These are phyloP conservation scores for Mohoua ochrocephala DNA, from an alignment of 2,113 vertebrate species.

Conservation along the genomic window DNA sequence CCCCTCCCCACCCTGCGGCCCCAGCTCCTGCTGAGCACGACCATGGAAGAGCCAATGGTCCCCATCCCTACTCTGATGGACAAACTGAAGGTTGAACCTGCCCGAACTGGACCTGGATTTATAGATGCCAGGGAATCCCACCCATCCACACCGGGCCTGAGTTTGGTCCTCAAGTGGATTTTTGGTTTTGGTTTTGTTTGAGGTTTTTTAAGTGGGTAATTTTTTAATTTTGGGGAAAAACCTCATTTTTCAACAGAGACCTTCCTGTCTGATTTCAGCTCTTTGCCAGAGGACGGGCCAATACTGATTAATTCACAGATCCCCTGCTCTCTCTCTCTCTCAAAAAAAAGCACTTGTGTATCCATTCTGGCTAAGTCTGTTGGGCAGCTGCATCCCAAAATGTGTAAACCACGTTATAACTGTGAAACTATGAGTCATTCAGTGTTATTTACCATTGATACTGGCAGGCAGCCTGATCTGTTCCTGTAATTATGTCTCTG, in stretches of 20 bases:
- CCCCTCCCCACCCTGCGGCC: background rate
- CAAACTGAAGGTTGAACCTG: background rate
- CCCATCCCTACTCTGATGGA: background rate
- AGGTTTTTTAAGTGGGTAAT: background rate
- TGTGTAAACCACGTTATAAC: conserved; percentile 51
- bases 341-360: background rate
- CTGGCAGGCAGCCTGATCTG: conserved; percentile 53
- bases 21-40: background rate
- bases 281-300: background rate
- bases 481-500: conserved; percentile 63
- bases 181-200: background rate
- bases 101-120: background rate
- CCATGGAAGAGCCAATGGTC: rapidly evolving
- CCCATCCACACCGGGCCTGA: rapidly evolving
- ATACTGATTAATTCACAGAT: background rate
- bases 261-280: background rate
- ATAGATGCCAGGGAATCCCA: background rate
- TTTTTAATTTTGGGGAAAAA: background rate
- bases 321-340: background rate
- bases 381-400: conserved; percentile 61
- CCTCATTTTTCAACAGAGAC: background rate
- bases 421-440: conserved; percentile 62
- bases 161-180: background rate
- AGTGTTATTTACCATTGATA: conserved; percentile 65
- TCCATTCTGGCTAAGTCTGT: conserved; percentile 33